Percentiles rank a stretch among this genome's conserved stretches.
These are phyloP conservation scores for Drosophila trichaetosa DNA, from an alignment of 2,888 invertebrate species.

Conservation along the genomic window DNA sequence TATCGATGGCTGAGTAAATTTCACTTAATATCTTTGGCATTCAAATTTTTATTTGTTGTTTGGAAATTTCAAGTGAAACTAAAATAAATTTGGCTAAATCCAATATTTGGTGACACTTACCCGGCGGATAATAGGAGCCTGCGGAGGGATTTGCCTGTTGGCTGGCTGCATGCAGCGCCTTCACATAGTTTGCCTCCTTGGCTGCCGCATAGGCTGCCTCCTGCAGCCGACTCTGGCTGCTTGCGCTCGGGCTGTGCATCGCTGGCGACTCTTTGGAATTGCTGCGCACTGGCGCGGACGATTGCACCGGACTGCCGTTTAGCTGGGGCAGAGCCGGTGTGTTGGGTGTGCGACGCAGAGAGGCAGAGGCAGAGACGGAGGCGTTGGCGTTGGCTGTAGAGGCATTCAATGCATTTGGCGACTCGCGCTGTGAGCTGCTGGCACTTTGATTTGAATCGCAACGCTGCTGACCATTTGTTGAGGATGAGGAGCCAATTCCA, in stretches of 20 bases:
- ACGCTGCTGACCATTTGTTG: constrained; percentile 84
- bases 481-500: constrained; percentile 20
- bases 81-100: not conserved
- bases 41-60: not conserved
- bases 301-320: constrained; percentile 73
- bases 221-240: constrained; percentile 73
- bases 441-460: constrained; percentile 93
- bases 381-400: constrained; percentile 42
- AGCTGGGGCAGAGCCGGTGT: constrained; percentile 36
- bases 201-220: constrained; percentile 77
- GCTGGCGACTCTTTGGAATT: constrained; percentile 83
- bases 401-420: constrained; percentile 70
- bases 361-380: constrained; percentile 1
- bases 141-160: constrained; percentile 66
- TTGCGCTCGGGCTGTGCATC: constrained; percentile 73
- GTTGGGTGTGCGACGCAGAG: constrained; percentile 48
- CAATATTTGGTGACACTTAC: constrained; percentile 33
- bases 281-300: constrained; percentile 66
- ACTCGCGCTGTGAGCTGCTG: constrained; percentile 84
- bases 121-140: constrained; percentile 85
- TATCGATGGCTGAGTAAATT: not conserved
- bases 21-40: not conserved
- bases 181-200: constrained; percentile 84
- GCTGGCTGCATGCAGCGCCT: constrained; percentile 83
- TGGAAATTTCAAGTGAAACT: not conserved